Conservation (phyloP, 2,113 vertebrate species). For the Heterotis niloticus region DNA sequence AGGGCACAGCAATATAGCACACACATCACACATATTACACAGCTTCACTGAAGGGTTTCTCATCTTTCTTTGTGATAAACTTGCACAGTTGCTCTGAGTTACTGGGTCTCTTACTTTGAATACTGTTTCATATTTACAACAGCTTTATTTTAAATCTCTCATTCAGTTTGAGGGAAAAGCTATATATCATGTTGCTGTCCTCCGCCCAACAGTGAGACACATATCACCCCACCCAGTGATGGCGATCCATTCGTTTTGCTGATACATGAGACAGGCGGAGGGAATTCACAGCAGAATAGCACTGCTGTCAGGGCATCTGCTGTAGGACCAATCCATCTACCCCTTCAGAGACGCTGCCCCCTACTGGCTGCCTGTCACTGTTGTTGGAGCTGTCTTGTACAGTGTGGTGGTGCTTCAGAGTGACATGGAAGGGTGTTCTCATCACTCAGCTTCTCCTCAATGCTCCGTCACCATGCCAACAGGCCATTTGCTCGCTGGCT, state of each 20-base stretch:
- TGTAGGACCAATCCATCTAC: neutral
- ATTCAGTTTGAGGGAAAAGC: neutral
- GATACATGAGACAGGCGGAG: neutral
- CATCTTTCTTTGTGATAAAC: too few species aligned
- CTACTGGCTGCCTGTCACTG: neutral
- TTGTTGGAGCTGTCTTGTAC: too few species aligned
- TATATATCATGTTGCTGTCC: neutral
- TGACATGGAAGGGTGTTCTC: neutral
- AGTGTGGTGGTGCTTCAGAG: neutral
- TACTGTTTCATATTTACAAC: neutral
- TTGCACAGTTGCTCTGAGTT: neutral
- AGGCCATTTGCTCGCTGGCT: constrained; percentile 37
- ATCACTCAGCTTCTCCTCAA: constrained; percentile 3
- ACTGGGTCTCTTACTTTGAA: neutral
- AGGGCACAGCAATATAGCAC: neutral
- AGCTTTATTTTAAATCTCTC: neutral
- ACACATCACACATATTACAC: too few species aligned
- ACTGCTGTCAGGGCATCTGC: neutral
- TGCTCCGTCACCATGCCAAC: constrained; percentile 24
- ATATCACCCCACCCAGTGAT: neutral
- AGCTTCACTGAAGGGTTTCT: neutral
- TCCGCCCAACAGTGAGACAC: neutral
- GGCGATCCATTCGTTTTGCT: neutral
- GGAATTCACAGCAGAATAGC: neutral
- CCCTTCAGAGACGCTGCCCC: neutral